phyloP scores from a whole-genome alignment of 2,888 invertebrate species.

The Cosmorhoe ocellata region DNA sequence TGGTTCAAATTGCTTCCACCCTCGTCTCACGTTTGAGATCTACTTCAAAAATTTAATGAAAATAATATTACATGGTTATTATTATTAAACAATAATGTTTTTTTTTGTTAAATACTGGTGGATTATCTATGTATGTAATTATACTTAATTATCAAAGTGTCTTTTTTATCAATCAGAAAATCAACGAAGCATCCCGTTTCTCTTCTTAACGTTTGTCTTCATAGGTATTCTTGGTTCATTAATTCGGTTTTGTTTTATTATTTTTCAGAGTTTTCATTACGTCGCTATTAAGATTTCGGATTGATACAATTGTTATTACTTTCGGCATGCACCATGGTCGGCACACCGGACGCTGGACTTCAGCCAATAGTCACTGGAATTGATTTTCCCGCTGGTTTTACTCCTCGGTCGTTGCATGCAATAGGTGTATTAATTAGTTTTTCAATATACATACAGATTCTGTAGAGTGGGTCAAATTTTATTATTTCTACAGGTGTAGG shows the following conservation, averaged over 20 bases:
- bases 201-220: too few relatives aligned
- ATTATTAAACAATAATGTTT: too few relatives aligned
- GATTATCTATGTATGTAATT: too few relatives aligned
- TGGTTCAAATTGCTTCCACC: conserved; percentile 64
- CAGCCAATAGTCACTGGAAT: conserved; percentile 19
- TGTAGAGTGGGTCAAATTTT: neutral
- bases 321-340: conserved; percentile 10
- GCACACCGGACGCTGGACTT: conserved; percentile 15
- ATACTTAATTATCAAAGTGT: too few relatives aligned
- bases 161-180: too few relatives aligned
- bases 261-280: too few relatives aligned
- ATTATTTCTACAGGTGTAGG: too few relatives aligned
- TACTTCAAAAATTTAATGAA: conserved; percentile 33
- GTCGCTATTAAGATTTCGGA: neutral
- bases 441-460: conserved; percentile 1
- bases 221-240: too few relatives aligned
- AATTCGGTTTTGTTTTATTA: too few relatives aligned
- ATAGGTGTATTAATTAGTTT: conserved; percentile 18
- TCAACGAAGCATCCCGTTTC: too few relatives aligned
- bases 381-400: conserved; percentile 19
- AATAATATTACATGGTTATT: conserved; percentile 11
- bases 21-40: conserved; percentile 45
- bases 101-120: too few relatives aligned
- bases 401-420: conserved; percentile 15
- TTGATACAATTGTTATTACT: conserved; percentile 4